Evolutionary conservation across 2,113 vertebrate genomes (phyloP).

Genomic region (Naja naja): DNA sequence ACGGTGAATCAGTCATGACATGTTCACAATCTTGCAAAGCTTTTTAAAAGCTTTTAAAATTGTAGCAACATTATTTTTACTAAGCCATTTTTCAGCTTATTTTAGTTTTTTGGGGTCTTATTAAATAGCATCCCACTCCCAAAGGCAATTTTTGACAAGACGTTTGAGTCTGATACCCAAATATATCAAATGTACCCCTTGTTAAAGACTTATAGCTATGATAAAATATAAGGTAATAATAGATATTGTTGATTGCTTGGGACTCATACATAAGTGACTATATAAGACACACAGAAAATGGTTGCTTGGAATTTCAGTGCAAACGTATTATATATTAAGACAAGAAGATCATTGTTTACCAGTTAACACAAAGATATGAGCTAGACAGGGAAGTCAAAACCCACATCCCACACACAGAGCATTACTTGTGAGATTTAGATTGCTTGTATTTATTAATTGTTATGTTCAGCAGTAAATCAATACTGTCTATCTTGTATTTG

Average conservation of each 20-base stretch:
- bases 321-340: neutral
- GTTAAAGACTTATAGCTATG: neutral
- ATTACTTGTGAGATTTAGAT: too few species aligned
- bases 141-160: neutral
- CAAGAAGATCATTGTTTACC: neutral
- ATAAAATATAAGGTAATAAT: neutral
- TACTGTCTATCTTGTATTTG: too few species aligned
- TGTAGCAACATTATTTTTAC: neutral
- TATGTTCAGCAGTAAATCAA: too few species aligned
- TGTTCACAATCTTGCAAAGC: neutral
- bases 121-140: neutral
- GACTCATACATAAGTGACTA: neutral
- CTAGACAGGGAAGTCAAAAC: neutral
- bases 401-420: too few species aligned
- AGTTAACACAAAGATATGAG: neutral
- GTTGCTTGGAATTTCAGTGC: neutral
- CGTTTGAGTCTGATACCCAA: neutral
- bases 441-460: too few species aligned
- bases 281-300: neutral
- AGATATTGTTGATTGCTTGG: neutral
- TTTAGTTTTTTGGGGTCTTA: neutral
- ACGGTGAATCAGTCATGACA: conserved; percentile 21
- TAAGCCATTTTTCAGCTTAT: neutral
- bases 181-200: neutral
- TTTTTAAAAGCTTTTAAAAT: conserved; percentile 12